Conservation (phyloP, 2,797 vertebrate species). For the Anabas testudineus region DNA sequence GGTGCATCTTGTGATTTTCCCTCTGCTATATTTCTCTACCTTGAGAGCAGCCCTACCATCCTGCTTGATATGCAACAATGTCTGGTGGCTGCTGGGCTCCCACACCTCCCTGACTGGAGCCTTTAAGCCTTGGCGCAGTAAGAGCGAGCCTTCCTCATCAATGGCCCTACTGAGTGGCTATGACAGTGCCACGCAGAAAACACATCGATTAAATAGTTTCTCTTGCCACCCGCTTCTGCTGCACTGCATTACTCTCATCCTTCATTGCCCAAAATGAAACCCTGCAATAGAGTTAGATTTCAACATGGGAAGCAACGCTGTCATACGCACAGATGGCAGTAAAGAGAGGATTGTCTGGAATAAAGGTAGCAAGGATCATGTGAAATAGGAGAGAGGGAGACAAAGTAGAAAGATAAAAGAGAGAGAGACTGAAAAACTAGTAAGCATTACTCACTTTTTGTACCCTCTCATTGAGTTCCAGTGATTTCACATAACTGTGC, state of each 20-base stretch:
- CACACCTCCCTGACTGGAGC: constrained; percentile 76
- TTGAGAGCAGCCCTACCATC: constrained; percentile 68
- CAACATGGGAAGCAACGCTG: constrained; percentile 60
- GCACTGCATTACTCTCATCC: constrained; percentile 54
- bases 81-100: constrained; percentile 76
- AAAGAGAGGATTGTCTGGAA: constrained; percentile 48
- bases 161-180: constrained; percentile 78
- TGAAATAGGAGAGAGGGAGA: constrained; percentile 33
- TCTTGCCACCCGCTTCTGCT: constrained; percentile 55
- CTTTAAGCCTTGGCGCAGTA: constrained; percentile 77
- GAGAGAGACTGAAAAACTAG: constrained; percentile 10
- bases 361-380: constrained; percentile 44
- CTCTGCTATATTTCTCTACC: constrained; percentile 64
- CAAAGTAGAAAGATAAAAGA: constrained; percentile 14
- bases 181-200: constrained; percentile 75
- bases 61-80: constrained; percentile 82
- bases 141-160: constrained; percentile 76
- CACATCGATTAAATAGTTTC: constrained; percentile 78
- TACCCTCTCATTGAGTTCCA: constrained; percentile 32
- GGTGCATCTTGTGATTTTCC: constrained; percentile 70
- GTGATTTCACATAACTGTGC: constrained; percentile 11
- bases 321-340: constrained; percentile 43
- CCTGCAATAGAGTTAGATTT: constrained; percentile 68
- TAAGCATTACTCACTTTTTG: constrained; percentile 47
- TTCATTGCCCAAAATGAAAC: constrained; percentile 72